A percentile compares a stretch with the other conserved stretches of the same genome.
Evolutionary conservation across 2,797 vertebrate genomes (phyloP).

Genomic region (Gallinago solitaria): DNA sequence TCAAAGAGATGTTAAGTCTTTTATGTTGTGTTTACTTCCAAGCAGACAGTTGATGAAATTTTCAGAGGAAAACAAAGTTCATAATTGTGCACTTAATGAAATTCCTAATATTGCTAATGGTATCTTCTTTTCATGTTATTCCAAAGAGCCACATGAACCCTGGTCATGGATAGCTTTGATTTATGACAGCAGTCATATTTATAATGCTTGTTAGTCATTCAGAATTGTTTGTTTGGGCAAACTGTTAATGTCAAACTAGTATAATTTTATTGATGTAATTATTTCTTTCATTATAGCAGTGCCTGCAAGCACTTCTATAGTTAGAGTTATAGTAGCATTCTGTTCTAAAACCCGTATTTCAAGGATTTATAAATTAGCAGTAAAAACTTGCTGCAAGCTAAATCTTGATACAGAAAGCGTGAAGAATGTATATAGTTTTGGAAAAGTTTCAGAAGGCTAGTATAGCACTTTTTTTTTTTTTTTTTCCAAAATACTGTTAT

Average conservation of each 20-base stretch:
- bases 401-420: background rate
- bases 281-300: conserved; percentile 61
- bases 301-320: conserved; percentile 30
- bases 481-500: accelerated
- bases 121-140: conserved; percentile 9
- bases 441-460: background rate
- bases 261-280: conserved; percentile 71
- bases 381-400: conserved; percentile 30
- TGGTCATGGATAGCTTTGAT: conserved; percentile 38
- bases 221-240: conserved; percentile 62
- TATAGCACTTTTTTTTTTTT: background rate
- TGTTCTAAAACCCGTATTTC: background rate
- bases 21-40: background rate
- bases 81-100: conserved; percentile 31
- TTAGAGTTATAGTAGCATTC: conserved; percentile 2
- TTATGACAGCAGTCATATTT: conserved; percentile 54
- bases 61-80: conserved; percentile 5
- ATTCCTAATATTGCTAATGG: conserved; percentile 20
- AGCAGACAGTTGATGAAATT: background rate
- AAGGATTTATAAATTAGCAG: conserved; percentile 39
- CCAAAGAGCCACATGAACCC: background rate
- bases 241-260: conserved; percentile 65
- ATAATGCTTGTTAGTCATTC: conserved; percentile 58
- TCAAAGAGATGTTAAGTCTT: background rate
- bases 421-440: background rate